These are phyloP conservation scores for Oegoconia quadripuncta DNA, from an alignment of 2,888 invertebrate species.

Conservation along the genomic window DNA sequence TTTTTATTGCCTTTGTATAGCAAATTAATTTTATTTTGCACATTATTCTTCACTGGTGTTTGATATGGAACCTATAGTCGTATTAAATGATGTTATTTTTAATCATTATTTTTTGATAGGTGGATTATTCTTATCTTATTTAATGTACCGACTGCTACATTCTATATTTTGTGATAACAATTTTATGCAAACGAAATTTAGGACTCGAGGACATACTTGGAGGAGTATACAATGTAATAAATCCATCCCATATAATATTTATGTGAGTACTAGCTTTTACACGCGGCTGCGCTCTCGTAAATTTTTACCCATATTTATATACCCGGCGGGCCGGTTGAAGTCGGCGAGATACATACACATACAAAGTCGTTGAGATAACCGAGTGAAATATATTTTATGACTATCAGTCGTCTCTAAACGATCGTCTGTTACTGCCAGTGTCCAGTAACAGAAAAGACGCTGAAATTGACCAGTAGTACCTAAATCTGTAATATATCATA, in stretches of 20 bases:
- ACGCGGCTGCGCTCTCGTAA: too few species aligned
- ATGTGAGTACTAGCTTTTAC: conserved; percentile 46
- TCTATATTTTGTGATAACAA: conserved; percentile 53
- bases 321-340: too few species aligned
- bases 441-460: too few species aligned
- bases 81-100: conserved; percentile 48
- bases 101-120: conserved; percentile 67
- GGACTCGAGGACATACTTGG: conserved; percentile 63
- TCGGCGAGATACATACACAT: too few species aligned
- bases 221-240: conserved; percentile 74
- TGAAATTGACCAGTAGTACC: too few species aligned
- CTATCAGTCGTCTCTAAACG: too few species aligned
- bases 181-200: conserved; percentile 59
- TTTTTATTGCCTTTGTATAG: too few species aligned
- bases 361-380: too few species aligned
- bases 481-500: too few species aligned
- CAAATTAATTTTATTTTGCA: neutral
- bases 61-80: neutral
- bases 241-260: conserved; percentile 68
- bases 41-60: neutral
- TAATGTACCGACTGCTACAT: conserved; percentile 59
- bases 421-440: too few species aligned
- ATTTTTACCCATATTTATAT: too few species aligned
- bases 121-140: conserved; percentile 59
- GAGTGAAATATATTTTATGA: too few species aligned